Evolutionary conservation across 53 echinoderm and acorn worm genomes (phyloP).

Genomic region (Mesocentrotus franciscanus): DNA sequence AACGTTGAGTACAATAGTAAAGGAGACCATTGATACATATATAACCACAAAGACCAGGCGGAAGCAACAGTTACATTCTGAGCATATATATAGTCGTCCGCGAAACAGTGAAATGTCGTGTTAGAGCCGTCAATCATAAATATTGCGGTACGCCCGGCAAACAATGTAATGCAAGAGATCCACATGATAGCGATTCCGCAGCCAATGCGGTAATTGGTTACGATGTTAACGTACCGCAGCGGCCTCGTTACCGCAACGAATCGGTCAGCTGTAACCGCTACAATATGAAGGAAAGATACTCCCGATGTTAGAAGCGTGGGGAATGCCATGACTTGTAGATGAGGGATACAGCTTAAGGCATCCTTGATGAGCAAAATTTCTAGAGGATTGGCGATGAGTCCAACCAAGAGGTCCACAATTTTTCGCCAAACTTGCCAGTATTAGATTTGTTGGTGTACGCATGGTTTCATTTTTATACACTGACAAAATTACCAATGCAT

Average conservation of each 20-base stretch:
- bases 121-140: neutral
- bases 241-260: constrained; percentile 30
- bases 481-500: neutral
- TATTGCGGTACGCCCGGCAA: neutral
- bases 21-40: neutral
- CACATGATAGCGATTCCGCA: neutral
- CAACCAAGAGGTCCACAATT: neutral
- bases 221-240: constrained; percentile 20
- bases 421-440: neutral
- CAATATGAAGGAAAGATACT: neutral
- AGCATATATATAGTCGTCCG: neutral
- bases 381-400: neutral
- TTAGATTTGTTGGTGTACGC: constrained; percentile 12
- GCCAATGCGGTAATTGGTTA: neutral
- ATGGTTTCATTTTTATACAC: neutral
- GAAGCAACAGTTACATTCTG: neutral
- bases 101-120: neutral
- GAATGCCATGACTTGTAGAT: neutral
- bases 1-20: neutral
- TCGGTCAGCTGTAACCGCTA: neutral
- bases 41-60: neutral
- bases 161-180: neutral
- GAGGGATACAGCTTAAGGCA: neutral
- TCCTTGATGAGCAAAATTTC: neutral
- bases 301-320: neutral